Evolutionary conservation across 2,888 invertebrate species (phyloP).

Genomic region (Archips xylosteana): DNA sequence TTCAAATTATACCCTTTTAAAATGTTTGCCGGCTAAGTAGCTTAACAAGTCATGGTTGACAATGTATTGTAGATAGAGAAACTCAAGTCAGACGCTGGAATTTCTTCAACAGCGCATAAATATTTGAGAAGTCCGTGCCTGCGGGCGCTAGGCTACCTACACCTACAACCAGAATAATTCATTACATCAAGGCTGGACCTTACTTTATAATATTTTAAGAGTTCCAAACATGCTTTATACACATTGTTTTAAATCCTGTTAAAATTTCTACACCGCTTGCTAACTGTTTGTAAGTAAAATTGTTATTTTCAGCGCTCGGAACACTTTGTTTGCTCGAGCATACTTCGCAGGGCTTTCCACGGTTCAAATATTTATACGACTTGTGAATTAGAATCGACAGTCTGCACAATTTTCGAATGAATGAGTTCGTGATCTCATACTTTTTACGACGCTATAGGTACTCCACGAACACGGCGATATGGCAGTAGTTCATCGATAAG

Average conservation of each 20-base stretch:
- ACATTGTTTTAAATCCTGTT: conserved; percentile 33
- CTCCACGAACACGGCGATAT: too few species aligned
- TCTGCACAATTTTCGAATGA: not conserved
- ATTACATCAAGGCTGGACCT: conserved; percentile 25
- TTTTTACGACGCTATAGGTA: too few species aligned
- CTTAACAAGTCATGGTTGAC: conserved; percentile 9
- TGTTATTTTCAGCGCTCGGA: conserved; percentile 22
- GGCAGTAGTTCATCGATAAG: too few species aligned
- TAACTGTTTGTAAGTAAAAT: conserved; percentile 10
- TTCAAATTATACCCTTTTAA: too few species aligned
- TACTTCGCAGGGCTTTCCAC: conserved; percentile 7
- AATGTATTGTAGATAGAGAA: conserved; percentile 20
- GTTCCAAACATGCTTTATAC: conserved; percentile 24
- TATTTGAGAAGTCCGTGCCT: conserved; percentile 27
- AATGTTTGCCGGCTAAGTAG: too few species aligned
- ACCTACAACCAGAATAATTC: conserved; percentile 38
- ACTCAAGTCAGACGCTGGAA: conserved; percentile 26
- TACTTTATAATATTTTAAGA: conserved; percentile 25
- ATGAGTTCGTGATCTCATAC: not conserved
- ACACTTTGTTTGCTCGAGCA: conserved; percentile 13
- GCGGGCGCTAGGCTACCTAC: conserved; percentile 18
- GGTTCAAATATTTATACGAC: conserved; percentile 17
- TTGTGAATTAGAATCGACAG: not conserved
- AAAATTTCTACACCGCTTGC: conserved; percentile 22
- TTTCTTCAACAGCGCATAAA: conserved; percentile 28